Conservation (phyloP, 1,140 invertebrate species). For the Lasioglossum albipes region DNA sequence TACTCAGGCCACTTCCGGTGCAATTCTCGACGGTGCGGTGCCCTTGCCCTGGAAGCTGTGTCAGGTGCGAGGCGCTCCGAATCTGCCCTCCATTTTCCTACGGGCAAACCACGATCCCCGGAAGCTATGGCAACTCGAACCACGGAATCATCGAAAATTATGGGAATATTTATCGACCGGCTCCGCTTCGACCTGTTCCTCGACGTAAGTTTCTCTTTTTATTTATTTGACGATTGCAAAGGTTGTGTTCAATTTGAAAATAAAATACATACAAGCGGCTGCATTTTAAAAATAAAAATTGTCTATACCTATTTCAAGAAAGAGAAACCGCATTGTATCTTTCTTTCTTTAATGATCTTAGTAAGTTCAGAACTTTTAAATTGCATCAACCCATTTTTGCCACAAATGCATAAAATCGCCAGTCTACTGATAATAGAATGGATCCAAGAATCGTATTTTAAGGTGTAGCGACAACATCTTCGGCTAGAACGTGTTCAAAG, state of each 20-base stretch:
- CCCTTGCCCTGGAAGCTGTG: constrained; percentile 61
- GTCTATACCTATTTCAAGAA: no score
- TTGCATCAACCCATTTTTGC: no score
- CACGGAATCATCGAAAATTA: constrained; percentile 63
- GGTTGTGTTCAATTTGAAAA: neutral
- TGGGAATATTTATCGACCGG: constrained; percentile 65
- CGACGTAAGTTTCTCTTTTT: constrained; percentile 62
- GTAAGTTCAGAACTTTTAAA: no score
- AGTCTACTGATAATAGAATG: no score
- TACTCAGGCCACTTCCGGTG: constrained; percentile 49
- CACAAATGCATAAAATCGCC: no score
- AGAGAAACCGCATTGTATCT: no score
- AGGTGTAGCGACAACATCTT: no score
- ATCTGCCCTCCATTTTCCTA: constrained; percentile 51
- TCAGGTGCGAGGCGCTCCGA: constrained; percentile 56
- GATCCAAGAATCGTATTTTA: no score
- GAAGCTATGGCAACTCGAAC: constrained; percentile 18
- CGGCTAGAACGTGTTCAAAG: no score
- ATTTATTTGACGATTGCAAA: neutral
- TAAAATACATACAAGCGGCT: no score
- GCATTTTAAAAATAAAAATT: no score
- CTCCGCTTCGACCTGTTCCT: constrained; percentile 67
- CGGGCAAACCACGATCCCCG: constrained; percentile 40
- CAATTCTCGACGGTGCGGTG: constrained; percentile 53
- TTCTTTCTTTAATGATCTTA: no score